Conservation (phyloP, 1,140 invertebrate species). For the Eulimnadia texana region DNA sequence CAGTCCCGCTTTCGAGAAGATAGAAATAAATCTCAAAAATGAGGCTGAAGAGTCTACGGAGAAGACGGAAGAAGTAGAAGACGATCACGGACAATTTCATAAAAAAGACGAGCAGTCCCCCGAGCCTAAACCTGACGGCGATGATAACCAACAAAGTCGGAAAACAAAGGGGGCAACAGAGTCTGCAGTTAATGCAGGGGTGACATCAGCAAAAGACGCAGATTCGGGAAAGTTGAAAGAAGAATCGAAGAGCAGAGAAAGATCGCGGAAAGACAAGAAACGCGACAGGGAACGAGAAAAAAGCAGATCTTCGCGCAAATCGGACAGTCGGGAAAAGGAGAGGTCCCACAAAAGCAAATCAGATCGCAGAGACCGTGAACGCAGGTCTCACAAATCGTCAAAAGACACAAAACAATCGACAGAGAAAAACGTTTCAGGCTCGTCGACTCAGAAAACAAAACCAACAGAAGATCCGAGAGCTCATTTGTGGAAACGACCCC, state of each 20-base stretch:
- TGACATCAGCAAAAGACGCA: not conserved
- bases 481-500: not conserved
- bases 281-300: not conserved
- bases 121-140: not conserved
- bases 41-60: conserved; percentile 2
- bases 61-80: not conserved
- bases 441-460: not conserved
- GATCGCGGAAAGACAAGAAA: conserved; percentile 1
- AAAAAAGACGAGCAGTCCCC: conserved; percentile 6
- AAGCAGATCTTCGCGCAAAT: not conserved
- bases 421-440: not conserved
- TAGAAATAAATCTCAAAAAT: not conserved
- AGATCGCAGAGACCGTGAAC: not conserved
- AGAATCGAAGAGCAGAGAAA: conserved; percentile 1
- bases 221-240: no score
- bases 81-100: no score
- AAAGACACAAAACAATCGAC: not conserved
- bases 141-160: not conserved
- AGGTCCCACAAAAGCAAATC: conserved; percentile 6
- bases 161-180: no score
- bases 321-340: not conserved
- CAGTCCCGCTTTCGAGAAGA: conserved; percentile 5
- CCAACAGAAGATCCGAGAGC: not conserved
- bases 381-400: not conserved
- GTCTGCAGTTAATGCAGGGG: no score